A percentile compares a stretch with the other conserved stretches of the same genome.
These are phyloP conservation scores for Scaptomyza flava DNA, from an alignment of 2,888 invertebrate genomes.

Conservation along the genomic window DNA sequence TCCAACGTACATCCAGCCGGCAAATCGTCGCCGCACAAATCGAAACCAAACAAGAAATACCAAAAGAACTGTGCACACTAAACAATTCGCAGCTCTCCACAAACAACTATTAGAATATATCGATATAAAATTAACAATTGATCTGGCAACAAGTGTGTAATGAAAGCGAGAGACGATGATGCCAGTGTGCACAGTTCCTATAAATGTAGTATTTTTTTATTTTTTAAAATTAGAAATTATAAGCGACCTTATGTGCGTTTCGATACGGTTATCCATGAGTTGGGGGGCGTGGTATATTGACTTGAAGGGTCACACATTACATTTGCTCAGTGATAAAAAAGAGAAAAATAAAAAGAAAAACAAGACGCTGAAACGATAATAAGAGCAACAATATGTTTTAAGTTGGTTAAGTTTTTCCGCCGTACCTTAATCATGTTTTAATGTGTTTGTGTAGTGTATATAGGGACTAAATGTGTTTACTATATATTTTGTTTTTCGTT, in stretches of 20 bases:
- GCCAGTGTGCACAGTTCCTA: conserved; percentile 60
- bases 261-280: conserved; percentile 75
- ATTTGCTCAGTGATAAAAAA: conserved; percentile 80
- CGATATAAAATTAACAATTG: not conserved
- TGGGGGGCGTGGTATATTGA: conserved; percentile 74
- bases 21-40: conserved; percentile 60
- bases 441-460: conserved; percentile 17
- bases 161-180: not conserved
- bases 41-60: conserved; percentile 63
- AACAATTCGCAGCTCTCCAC: conserved; percentile 8
- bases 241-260: conserved; percentile 80
- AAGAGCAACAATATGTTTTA: conserved; percentile 82
- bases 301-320: conserved; percentile 79
- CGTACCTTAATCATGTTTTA: conserved; percentile 64
- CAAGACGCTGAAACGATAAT: conserved; percentile 83
- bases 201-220: conserved; percentile 32
- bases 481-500: conserved; percentile 3
- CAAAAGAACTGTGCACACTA: conserved; percentile 56
- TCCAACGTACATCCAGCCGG: conserved; percentile 56
- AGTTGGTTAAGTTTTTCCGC: conserved; percentile 69
- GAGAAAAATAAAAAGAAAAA: conserved; percentile 81
- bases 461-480: conserved; percentile 17
- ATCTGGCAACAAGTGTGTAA: not conserved
- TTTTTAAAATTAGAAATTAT: conserved; percentile 74
- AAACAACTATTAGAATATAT: not conserved